Percentiles rank a stretch among this genome's conserved stretches.
These are phyloP conservation scores for Drosophila cracens DNA, from an alignment of 2,888 invertebrate genomes.

Conservation along the genomic window DNA sequence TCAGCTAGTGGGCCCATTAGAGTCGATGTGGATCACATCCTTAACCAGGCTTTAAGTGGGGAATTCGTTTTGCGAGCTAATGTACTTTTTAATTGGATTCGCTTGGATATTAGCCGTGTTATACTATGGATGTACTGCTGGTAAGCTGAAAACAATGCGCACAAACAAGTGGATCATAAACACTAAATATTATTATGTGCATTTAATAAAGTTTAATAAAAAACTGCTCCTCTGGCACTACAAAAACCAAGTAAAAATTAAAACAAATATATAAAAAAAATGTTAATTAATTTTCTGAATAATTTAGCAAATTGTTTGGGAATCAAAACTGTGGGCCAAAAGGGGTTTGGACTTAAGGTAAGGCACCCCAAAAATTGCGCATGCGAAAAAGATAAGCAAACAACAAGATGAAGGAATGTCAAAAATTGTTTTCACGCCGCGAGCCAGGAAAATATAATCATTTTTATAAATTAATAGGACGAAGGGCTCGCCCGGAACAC, in stretches of 20 bases:
- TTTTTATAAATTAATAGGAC: slow-evolving; percentile 75
- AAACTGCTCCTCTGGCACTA: not conserved
- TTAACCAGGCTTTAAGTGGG: not conserved
- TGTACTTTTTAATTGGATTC: slow-evolving; percentile 65
- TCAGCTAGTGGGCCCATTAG: not conserved
- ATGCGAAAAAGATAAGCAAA: not conserved
- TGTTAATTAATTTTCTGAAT: not conserved
- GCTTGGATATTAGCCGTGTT: not conserved
- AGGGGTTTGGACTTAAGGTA: not conserved
- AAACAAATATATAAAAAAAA: not conserved
- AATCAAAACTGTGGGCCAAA: not conserved
- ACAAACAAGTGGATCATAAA: not conserved
- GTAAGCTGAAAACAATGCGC: not conserved
- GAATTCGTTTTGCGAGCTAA: slow-evolving; percentile 30
- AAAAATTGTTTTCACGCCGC: slow-evolving; percentile 34
- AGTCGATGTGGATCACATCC: not conserved
- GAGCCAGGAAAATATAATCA: slow-evolving; percentile 31
- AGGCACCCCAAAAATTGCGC: not conserved
- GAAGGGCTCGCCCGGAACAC: slow-evolving; percentile 29
- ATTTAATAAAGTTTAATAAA: not conserved
- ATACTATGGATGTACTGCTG: not conserved
- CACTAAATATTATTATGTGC: not conserved
- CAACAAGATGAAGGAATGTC: slow-evolving; percentile 15
- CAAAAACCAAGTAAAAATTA: not conserved
- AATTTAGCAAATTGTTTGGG: not conserved